Evolutionary conservation across 2,888 invertebrate genomes (phyloP).

Genomic region (Eucera pruinosa): DNA sequence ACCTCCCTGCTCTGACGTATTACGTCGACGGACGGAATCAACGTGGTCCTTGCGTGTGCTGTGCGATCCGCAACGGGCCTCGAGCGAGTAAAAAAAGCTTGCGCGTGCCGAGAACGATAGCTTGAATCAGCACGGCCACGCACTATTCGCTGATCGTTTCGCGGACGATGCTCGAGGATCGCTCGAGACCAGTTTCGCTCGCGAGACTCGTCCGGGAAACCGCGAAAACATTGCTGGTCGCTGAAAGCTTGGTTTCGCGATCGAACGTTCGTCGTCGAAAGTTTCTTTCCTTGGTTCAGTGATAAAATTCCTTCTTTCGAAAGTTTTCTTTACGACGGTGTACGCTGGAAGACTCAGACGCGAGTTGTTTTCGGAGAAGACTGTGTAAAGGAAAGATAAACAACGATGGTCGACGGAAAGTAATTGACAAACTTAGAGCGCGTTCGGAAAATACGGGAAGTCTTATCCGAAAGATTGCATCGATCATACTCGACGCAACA

Average conservation of each 20-base stretch:
- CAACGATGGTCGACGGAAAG: constrained; percentile 3
- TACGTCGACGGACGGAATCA: constrained; percentile 33
- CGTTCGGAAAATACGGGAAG: background rate
- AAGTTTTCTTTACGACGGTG: too few species aligned
- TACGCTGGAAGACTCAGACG: too few species aligned
- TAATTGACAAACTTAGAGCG: constrained; percentile 10
- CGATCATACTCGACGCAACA: constrained; percentile 3
- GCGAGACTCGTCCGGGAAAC: constrained; percentile 4
- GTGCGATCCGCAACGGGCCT: constrained; percentile 28
- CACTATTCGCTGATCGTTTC: constrained; percentile 1
- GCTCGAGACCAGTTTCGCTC: background rate
- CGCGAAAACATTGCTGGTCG: constrained; percentile 3
- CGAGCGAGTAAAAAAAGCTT: constrained; percentile 52
- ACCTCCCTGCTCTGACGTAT: constrained; percentile 45
- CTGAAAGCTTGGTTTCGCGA: background rate
- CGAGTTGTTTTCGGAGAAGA: background rate
- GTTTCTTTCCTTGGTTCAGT: background rate
- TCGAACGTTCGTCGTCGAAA: constrained; percentile 5
- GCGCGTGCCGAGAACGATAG: constrained; percentile 47
- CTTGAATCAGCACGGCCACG: constrained; percentile 19
- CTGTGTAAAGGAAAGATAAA: too few species aligned
- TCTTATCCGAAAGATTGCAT: background rate
- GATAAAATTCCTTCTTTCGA: too few species aligned
- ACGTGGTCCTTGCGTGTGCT: constrained; percentile 42
- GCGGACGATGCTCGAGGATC: constrained; percentile 16